phyloP scores from a whole-genome alignment of 2,797 vertebrate species.

The Pangasius djambal region DNA sequence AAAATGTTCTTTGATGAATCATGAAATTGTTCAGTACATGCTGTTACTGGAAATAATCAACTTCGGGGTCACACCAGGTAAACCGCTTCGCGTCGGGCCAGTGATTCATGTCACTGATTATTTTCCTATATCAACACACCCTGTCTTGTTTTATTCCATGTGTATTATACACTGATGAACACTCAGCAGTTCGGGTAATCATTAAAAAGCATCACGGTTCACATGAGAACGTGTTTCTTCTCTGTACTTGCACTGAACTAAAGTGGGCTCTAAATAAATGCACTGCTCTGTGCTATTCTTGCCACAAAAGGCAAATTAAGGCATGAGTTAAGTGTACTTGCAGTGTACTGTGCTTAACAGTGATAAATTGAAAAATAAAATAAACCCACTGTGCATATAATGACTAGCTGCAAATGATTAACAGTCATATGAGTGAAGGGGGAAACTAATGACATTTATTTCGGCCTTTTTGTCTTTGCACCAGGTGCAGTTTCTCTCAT shows the following conservation, averaged over 20 bases:
- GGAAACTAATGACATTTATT: slow-evolving; percentile 76
- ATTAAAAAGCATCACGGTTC: slow-evolving; percentile 5
- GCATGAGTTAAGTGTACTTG: slow-evolving; percentile 21
- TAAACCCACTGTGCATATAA: slow-evolving; percentile 55
- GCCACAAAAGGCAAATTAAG: slow-evolving; percentile 52
- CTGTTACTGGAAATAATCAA: not conserved
- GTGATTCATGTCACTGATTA: not conserved
- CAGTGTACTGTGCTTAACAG: slow-evolving; percentile 4
- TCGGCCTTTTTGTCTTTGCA: slow-evolving; percentile 71
- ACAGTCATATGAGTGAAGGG: slow-evolving; percentile 45
- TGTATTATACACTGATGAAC: not conserved
- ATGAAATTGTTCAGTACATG: not conserved
- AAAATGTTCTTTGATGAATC: no score
- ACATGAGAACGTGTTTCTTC: not conserved
- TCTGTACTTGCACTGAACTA: not conserved
- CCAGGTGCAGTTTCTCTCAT: slow-evolving; percentile 82
- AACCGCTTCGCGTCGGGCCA: not conserved
- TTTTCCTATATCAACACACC: not conserved
- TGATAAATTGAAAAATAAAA: slow-evolving; percentile 51
- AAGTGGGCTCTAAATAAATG: not conserved
- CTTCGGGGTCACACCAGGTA: not conserved
- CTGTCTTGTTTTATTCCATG: not conserved
- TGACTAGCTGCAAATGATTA: slow-evolving; percentile 53
- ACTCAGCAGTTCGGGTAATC: not conserved
- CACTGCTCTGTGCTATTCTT: not conserved